A percentile compares a stretch with the other conserved stretches of the same genome.
These are phyloP conservation scores for Chalcosyrphus nemorum DNA, from an alignment of 2,888 invertebrate genomes.

Conservation along the genomic window DNA sequence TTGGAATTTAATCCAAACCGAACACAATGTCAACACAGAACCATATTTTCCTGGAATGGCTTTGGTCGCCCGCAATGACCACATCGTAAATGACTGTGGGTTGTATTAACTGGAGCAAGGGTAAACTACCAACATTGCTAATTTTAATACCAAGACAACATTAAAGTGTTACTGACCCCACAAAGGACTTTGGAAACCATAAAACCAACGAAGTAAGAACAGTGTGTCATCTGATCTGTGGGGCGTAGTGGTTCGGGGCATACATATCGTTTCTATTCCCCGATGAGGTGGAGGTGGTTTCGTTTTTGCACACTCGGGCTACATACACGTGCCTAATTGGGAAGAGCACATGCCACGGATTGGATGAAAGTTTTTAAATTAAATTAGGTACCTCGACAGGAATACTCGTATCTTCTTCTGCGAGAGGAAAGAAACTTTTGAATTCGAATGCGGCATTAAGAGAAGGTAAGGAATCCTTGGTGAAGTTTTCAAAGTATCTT, in stretches of 20 bases:
- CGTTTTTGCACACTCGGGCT: background rate
- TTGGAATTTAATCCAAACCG: background rate
- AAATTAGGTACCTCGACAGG: background rate
- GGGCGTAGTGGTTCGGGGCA: background rate
- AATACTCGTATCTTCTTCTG: no score
- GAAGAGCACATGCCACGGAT: background rate
- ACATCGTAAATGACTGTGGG: background rate
- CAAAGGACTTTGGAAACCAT: background rate
- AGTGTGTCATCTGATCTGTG: background rate
- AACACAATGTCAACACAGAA: background rate
- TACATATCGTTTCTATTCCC: background rate
- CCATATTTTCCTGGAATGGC: background rate
- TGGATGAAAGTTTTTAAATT: background rate
- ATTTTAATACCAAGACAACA: background rate
- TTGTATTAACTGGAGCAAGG: background rate
- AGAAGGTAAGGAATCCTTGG: background rate
- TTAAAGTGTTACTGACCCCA: background rate
- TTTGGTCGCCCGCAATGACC: background rate
- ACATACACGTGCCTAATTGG: background rate
- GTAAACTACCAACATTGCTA: background rate
- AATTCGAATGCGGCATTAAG: background rate
- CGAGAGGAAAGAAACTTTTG: background rate
- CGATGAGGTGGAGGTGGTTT: background rate
- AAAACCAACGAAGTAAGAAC: background rate
- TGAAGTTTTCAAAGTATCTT: background rate